Conservation (phyloP, 2,888 invertebrate genomes). For the Diarsia rubi region DNA sequence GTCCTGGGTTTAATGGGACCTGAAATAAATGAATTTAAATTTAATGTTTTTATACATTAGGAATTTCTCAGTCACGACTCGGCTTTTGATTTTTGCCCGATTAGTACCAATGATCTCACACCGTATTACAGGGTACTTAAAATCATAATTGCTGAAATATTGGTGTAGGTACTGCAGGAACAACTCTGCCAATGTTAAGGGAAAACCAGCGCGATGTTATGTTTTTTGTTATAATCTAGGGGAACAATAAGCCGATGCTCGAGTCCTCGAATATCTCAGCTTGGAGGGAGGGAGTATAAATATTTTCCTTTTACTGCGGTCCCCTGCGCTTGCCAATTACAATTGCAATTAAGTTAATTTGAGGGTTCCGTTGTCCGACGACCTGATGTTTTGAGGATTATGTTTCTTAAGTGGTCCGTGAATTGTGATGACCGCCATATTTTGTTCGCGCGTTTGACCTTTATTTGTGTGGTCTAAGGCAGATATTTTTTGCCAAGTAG, state of each 20-base stretch:
- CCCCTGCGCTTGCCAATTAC: slow-evolving; percentile 83
- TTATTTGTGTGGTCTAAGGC: background rate
- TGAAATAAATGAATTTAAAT: too few species aligned
- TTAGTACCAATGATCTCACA: background rate
- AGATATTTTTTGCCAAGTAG: slow-evolving; percentile 11
- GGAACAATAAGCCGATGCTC: slow-evolving; percentile 22
- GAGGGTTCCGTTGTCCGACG: slow-evolving; percentile 77
- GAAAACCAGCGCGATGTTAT: background rate
- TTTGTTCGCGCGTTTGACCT: slow-evolving; percentile 57
- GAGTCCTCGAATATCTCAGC: slow-evolving; percentile 57
- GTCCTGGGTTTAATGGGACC: background rate
- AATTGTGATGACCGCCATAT: slow-evolving; percentile 71
- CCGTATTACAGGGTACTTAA: background rate
- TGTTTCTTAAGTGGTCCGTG: slow-evolving; percentile 79
- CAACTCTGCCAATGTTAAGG: background rate
- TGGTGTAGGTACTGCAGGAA: background rate
- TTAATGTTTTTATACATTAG: background rate
- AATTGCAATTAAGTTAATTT: slow-evolving; percentile 88
- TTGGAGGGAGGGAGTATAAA: slow-evolving; percentile 74
- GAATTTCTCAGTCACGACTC: too few species aligned
- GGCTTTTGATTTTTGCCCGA: too few species aligned
- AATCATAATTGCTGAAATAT: background rate
- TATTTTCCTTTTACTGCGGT: slow-evolving; percentile 85
- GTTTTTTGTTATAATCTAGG: slow-evolving; percentile 63
- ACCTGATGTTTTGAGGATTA: slow-evolving; percentile 77